Evolutionary conservation across 2,113 vertebrate species (phyloP), one percentile per base, ranked within the genome.

Genomic region (Xiphias gladius): DNA sequence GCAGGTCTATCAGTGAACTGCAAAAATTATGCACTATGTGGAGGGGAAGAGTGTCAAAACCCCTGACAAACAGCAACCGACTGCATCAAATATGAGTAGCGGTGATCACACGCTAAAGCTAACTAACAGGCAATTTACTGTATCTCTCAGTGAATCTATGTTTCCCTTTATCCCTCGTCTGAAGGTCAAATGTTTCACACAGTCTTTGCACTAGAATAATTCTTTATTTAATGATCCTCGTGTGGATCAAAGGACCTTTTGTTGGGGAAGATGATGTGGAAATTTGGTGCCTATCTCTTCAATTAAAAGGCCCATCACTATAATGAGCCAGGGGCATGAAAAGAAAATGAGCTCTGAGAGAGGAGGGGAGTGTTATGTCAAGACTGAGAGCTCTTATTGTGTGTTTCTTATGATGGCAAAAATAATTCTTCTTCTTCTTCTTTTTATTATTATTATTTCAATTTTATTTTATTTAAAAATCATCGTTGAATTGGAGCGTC

Each of bases 231-330:
- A 80, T 68, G 32, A 58, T 52, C 50, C 43, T 80, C 39, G 28
- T 74, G 64, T 41, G 55, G 62, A 73, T 79, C 70, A 74, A 79
- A 85, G 55, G 32, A 32, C 26, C 39, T 84, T 80, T 83, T 79
- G 48, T 73, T 70, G 58, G 54, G 46, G 26, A 32, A 66, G 62
- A 68, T 57, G 43, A 86, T 63, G 62, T 43, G 19, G 28, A 73
- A 61, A 84, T 77, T 30, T 78, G 28, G 46, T 65, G 70, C 64
- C 82, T 84, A 54, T 85, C 71, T 76, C 24, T 59, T 61, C 57
- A 69, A 68, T 77, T 84, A 87, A 73, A 74, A 84, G 24, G 83
- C 37, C 46, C 48, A 54, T 90, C 76, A 24, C 17, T 73, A 67
- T 67, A 84, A 65, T 66, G 72, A 86, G 67, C 63, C 67, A 13